Percentiles rank a stretch among this genome's conserved stretches.
phyloP scores from a whole-genome alignment of 2,888 invertebrate species.

The Cryptus viduatorius region DNA sequence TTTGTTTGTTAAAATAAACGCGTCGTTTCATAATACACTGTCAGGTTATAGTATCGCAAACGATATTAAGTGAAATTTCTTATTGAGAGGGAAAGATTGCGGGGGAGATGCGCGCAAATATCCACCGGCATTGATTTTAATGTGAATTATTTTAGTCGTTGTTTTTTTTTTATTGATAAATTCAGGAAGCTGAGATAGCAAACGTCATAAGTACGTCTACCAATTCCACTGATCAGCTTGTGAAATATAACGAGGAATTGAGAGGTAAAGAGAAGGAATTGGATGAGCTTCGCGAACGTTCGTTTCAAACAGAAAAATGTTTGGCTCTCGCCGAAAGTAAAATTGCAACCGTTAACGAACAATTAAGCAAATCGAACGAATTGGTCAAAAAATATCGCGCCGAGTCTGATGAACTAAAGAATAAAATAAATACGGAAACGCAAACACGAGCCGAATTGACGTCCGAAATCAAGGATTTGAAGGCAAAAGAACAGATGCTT shows the following conservation, averaged over 20 bases:
- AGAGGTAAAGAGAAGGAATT: slow-evolving; percentile 82
- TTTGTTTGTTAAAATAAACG: background rate
- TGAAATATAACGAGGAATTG: slow-evolving; percentile 83
- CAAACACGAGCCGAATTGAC: slow-evolving; percentile 70
- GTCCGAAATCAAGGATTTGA: slow-evolving; percentile 65
- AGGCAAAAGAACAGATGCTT: slow-evolving; percentile 73
- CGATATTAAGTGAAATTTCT: too few relatives aligned
- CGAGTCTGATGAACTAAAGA: slow-evolving; percentile 73
- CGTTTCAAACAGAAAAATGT: slow-evolving; percentile 75
- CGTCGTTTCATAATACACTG: too few relatives aligned
- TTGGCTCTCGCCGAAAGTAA: slow-evolving; percentile 74
- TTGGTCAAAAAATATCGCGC: slow-evolving; percentile 70
- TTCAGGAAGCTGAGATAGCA: slow-evolving; percentile 87
- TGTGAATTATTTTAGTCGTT: background rate
- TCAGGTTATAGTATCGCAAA: too few relatives aligned
- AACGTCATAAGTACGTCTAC: slow-evolving; percentile 88
- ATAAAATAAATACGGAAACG: slow-evolving; percentile 71
- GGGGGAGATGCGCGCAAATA: too few relatives aligned
- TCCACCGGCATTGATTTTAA: background rate
- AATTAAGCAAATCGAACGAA: slow-evolving; percentile 71
- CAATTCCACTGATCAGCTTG: slow-evolving; percentile 86
- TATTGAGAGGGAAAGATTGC: too few relatives aligned
- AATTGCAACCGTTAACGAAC: slow-evolving; percentile 60
- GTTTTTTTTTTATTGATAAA: background rate
- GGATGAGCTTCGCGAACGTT: slow-evolving; percentile 77